These are phyloP conservation scores for Propithecus deckenii DNA, from an alignment of 2,797 vertebrate species.

Conservation along the genomic window DNA sequence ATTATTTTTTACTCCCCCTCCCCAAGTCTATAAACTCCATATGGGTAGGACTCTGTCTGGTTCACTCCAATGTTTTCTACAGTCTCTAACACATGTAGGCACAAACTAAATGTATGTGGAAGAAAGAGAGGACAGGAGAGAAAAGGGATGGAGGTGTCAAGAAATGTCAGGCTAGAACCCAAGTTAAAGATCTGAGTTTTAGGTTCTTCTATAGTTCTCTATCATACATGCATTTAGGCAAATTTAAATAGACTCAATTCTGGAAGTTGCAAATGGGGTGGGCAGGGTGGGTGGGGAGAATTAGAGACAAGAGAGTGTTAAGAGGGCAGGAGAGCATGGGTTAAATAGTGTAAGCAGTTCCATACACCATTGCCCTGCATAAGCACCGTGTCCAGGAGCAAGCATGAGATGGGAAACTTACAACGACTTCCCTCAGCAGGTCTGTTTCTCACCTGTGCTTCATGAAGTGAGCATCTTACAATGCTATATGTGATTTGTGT, in stretches of 20 bases:
- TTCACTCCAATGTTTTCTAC: neutral
- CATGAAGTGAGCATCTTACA: neutral
- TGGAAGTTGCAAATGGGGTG: neutral
- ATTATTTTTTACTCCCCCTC: neutral
- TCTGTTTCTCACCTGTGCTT: neutral
- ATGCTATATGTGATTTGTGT: neutral
- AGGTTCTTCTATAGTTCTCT: neutral
- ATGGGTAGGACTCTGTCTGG: neutral
- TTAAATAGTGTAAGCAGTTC: neutral
- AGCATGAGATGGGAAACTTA: neutral
- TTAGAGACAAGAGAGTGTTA: neutral
- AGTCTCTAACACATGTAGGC: neutral
- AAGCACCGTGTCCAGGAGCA: neutral
- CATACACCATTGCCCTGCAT: neutral
- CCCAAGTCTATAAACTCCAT: neutral
- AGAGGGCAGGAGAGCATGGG: neutral
- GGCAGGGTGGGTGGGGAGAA: fast-evolving
- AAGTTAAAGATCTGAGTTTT: neutral
- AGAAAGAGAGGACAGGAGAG: neutral
- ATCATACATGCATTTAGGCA: neutral
- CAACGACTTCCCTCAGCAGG: neutral
- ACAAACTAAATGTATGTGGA: neutral
- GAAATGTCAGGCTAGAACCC: neutral
- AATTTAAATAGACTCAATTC: neutral
- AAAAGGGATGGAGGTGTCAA: neutral